Evolutionary conservation across 1,140 invertebrate species (phyloP), one percentile per base, ranked within the genome.

Genomic region (Dendroctonus valens): DNA sequence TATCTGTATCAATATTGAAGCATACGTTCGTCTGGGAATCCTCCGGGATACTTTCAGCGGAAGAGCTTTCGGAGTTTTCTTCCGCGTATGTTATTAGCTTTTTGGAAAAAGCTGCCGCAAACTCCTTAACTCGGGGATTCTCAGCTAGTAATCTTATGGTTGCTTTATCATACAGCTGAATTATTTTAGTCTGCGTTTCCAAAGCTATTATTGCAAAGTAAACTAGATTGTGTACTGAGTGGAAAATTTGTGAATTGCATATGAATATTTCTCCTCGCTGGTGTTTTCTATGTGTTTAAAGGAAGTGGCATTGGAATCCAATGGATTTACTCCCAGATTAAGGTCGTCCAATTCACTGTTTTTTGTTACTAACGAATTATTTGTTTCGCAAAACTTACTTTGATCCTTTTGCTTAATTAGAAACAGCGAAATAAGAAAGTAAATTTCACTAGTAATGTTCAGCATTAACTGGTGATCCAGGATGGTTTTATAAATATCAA

Each of bases 1-100:
- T 93, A 71, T 95, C 93, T 0, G 91, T 93, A 48, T 95, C 92
- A 26, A 82, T 80, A 79, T 87, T 84, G 73, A 89, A 89, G 64
- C 81, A 85, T 12, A 89, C 86, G 70, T 75, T 73, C 49, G 53
- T 60, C 41, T 67, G 44, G 8, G 12, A 41, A 41, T 42, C 44
- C 9, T 41, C 46, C 50, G 38, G 57, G 0, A 51, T 26, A 12
- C 65, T 7, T 57, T 73, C 71, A 9, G 67, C 14, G n/a, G 6
- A 50, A 1, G 52, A 57, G 38, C 69, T 64, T 41, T 75, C 73
- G 7, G 42, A 3, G 69, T 75, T 73, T 8, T 55, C 42, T 14
- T 70, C 65, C 8, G 51, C 59, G 12, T 65, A 41, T 52, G 48
- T 58, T n/a, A 51, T 0, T 37, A 86, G 71, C 62, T 76, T 76